Conservation (phyloP, 2,888 invertebrate genomes). For the Chloromyia formosa region DNA sequence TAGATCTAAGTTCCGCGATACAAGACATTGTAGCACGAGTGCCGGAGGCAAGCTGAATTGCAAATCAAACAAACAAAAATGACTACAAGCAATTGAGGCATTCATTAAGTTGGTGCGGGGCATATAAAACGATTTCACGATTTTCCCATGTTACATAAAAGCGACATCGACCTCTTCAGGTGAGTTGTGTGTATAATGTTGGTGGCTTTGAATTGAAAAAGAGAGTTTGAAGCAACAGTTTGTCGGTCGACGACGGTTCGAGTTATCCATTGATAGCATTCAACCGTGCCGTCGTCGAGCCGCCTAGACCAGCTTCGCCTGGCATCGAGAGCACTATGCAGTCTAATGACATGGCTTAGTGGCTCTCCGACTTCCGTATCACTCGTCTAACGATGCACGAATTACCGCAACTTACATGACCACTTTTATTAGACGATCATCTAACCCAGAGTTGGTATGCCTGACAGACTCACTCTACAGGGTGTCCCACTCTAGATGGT, state of each 20-base stretch:
- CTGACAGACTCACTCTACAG: background rate
- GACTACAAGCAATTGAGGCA: slow-evolving; percentile 24
- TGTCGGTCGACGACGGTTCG: background rate
- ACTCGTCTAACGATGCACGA: background rate
- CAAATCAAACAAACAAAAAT: slow-evolving; percentile 17
- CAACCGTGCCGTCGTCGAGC: background rate
- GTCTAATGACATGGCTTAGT: background rate
- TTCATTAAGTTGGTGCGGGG: slow-evolving; percentile 19
- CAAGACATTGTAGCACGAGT: background rate
- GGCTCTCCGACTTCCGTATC: slow-evolving; percentile 1
- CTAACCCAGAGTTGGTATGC: background rate
- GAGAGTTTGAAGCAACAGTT: background rate
- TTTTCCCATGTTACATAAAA: slow-evolving; percentile 46
- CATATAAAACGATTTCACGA: slow-evolving; percentile 40
- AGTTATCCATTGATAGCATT: slow-evolving; percentile 23
- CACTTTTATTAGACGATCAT: slow-evolving; percentile 28
- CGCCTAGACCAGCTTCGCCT: background rate
- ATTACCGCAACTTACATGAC: slow-evolving; percentile 25
- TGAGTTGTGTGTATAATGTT: slow-evolving; percentile 11
- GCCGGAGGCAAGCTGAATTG: slow-evolving; percentile 7
- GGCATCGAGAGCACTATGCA: background rate
- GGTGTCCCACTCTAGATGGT: no score
- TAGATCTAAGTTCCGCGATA: background rate
- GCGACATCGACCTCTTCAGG: slow-evolving; percentile 45
- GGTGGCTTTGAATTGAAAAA: slow-evolving; percentile 8